Evolutionary conservation across 2,113 vertebrate species (phyloP).

Genomic region (Eclectus roratus): DNA sequence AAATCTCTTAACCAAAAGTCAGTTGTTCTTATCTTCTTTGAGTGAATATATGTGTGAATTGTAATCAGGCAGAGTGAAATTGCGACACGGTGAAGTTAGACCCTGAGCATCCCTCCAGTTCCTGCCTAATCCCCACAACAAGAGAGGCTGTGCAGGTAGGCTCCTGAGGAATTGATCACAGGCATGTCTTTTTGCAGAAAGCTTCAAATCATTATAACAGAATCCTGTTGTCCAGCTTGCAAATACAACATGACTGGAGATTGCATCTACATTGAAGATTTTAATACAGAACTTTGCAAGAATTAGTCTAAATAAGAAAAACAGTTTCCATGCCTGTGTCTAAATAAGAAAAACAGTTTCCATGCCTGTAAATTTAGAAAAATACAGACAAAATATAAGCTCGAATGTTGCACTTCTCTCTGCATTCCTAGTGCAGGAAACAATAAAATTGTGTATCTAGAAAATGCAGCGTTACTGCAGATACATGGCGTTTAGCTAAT

Average conservation of each 20-base stretch:
- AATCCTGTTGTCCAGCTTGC: neutral
- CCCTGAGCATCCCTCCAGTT: neutral
- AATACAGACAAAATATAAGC: neutral
- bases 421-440: neutral
- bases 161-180: neutral
- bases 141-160: neutral
- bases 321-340: neutral
- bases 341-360: neutral
- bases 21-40: neutral
- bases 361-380: neutral
- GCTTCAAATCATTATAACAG: neutral
- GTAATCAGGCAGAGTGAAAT: neutral
- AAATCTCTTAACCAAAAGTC: neutral
- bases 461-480: neutral
- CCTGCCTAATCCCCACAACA: neutral
- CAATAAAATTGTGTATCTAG: neutral
- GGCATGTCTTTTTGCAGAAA: neutral
- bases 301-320: neutral
- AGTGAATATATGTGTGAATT: neutral
- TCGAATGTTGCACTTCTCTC: neutral
- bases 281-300: neutral
- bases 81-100: neutral
- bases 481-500: neutral
- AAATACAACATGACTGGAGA: fast-evolving
- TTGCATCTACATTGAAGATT: neutral